Conservation (phyloP, 1,140 invertebrate species). For the Danaus melanippus region DNA sequence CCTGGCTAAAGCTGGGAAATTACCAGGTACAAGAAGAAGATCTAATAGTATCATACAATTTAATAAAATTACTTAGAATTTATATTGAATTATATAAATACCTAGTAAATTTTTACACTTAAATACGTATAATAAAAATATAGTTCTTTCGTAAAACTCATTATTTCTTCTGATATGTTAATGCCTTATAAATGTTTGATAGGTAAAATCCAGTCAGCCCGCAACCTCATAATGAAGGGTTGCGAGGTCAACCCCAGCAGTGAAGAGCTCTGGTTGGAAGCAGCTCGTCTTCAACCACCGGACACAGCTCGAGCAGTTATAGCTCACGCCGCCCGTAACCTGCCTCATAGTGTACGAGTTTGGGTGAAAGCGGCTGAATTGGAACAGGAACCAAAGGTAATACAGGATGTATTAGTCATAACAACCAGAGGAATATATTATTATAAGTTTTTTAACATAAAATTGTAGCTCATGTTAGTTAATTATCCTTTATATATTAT, state of each 20-base stretch:
- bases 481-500: too few relatives aligned
- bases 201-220: conserved; percentile 97
- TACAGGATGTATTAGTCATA: not conserved
- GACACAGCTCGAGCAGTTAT: conserved; percentile 96
- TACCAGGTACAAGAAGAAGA: too few relatives aligned
- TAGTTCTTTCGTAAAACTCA: too few relatives aligned
- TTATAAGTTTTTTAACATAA: too few relatives aligned
- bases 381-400: conserved; percentile 87
- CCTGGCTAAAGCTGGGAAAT: too few relatives aligned
- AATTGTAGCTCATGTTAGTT: too few relatives aligned
- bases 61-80: too few relatives aligned
- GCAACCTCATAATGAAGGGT: conserved; percentile 98
- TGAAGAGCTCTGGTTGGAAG: conserved; percentile 98
- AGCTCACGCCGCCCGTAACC: conserved; percentile 88
- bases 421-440: too few relatives aligned
- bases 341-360: conserved; percentile 92
- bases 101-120: conserved; percentile 1
- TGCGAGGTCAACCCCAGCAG: conserved; percentile 96
- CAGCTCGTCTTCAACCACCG: conserved; percentile 93
- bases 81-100: too few relatives aligned
- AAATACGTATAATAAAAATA: too few relatives aligned
- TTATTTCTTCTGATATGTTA: too few relatives aligned
- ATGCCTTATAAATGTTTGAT: not conserved
- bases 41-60: too few relatives aligned
- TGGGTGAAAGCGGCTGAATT: conserved; percentile 99